phyloP scores from a whole-genome alignment of 2,888 invertebrate species.

The Noctuana brunneofusca region DNA sequence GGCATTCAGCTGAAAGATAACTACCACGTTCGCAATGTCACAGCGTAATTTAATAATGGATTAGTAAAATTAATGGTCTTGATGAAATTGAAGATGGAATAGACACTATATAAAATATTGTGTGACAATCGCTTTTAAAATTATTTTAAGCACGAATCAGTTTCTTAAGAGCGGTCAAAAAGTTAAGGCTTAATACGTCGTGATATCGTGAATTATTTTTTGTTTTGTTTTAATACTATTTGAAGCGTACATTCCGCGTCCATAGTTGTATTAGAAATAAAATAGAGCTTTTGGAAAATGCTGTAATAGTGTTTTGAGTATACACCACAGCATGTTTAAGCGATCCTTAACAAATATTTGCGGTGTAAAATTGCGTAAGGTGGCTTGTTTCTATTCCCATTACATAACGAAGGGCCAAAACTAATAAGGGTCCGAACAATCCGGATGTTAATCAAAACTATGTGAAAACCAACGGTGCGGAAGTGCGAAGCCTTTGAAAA shows the following conservation, averaged over 20 bases:
- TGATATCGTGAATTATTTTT: no score
- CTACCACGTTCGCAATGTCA: conserved; percentile 13
- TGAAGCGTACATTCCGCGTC: no score
- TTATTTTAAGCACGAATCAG: no score
- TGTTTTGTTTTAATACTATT: no score
- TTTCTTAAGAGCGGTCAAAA: no score
- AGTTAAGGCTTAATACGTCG: no score
- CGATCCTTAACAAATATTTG: conserved; percentile 46
- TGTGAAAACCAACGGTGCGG: conserved; percentile 36
- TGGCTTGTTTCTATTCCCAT: conserved; percentile 41
- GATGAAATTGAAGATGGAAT: neutral
- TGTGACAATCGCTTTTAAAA: neutral
- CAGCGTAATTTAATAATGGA: conserved; percentile 29
- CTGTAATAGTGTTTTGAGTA: conserved; percentile 1
- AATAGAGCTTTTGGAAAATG: neutral
- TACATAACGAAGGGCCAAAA: conserved; percentile 40
- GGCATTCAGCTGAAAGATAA: conserved; percentile 22
- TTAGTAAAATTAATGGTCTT: conserved; percentile 10
- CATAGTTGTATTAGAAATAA: neutral
- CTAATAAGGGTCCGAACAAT: conserved; percentile 40
- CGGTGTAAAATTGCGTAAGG: conserved; percentile 47
- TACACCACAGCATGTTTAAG: conserved; percentile 25
- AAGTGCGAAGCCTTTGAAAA: conserved; percentile 38
- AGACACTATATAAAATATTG: neutral
- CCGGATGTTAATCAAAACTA: conserved; percentile 40